phyloP scores from a whole-genome alignment of 2,113 vertebrate species.

The Phaetusa simplex region DNA sequence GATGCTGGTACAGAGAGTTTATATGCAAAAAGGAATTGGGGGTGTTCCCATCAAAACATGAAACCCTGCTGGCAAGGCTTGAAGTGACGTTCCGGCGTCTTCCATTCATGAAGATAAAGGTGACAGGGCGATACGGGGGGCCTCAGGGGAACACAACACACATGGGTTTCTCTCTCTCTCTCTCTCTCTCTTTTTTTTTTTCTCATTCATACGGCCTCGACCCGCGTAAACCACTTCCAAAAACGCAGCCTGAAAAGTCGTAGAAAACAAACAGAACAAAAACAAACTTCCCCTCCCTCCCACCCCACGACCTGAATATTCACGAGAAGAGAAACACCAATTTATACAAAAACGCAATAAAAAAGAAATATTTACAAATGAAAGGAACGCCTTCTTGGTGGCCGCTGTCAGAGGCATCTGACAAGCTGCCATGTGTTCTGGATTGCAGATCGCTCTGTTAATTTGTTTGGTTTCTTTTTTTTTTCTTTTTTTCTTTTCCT shows the following conservation, averaged over 20 bases:
- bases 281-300: slow-evolving; percentile 69
- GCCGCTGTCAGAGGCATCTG: slow-evolving; percentile 57
- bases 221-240: slow-evolving; percentile 67
- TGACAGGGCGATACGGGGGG: slow-evolving; percentile 49
- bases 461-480: slow-evolving; percentile 69
- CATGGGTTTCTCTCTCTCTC: slow-evolving; percentile 37
- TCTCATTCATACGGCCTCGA: slow-evolving; percentile 64
- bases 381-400: slow-evolving; percentile 77
- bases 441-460: slow-evolving; percentile 78
- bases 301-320: slow-evolving; percentile 77
- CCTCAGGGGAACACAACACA: slow-evolving; percentile 41
- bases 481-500: not conserved
- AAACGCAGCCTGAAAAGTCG: slow-evolving; percentile 62
- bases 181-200: not conserved
- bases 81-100: slow-evolving; percentile 65
- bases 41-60: slow-evolving; percentile 63
- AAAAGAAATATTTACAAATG: slow-evolving; percentile 85
- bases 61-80: slow-evolving; percentile 70
- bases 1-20: slow-evolving; percentile 68
- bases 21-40: slow-evolving; percentile 60
- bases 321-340: slow-evolving; percentile 80
- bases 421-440: slow-evolving; percentile 71
- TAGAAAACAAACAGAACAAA: slow-evolving; percentile 70
- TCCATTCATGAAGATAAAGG: slow-evolving; percentile 65
- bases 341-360: slow-evolving; percentile 82